Evolutionary conservation across 1,140 invertebrate species (phyloP).

Genomic region (Brachionus plicatilis): DNA sequence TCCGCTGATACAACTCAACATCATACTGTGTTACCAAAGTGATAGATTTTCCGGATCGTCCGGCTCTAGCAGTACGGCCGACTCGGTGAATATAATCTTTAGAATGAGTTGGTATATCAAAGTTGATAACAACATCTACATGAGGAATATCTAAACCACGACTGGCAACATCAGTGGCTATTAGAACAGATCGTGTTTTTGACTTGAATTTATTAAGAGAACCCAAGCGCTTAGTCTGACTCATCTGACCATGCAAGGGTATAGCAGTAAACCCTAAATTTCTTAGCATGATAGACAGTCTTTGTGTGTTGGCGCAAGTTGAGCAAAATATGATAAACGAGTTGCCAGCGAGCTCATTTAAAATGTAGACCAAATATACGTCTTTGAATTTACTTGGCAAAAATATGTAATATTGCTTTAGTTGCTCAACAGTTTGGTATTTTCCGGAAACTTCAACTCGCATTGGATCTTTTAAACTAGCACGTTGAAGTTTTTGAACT

Average conservation of each 20-base stretch:
- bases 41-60: slow-evolving; percentile 66
- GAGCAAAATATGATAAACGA: slow-evolving; percentile 94
- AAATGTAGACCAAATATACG: slow-evolving; percentile 87
- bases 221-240: slow-evolving; percentile 75
- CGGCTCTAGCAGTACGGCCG: slow-evolving; percentile 89
- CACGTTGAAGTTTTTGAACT: slow-evolving; percentile 80
- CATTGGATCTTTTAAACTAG: slow-evolving; percentile 79
- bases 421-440: slow-evolving; percentile 93
- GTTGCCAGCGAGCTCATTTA: slow-evolving; percentile 91
- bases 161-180: slow-evolving; percentile 96
- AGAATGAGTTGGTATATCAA: slow-evolving; percentile 89
- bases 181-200: slow-evolving; percentile 76
- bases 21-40: slow-evolving; percentile 79
- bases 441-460: slow-evolving; percentile 92
- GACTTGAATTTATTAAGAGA: slow-evolving; percentile 86
- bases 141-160: slow-evolving; percentile 96
- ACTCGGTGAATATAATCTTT: slow-evolving; percentile 96
- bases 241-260: slow-evolving; percentile 94
- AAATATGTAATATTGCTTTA: slow-evolving; percentile 91
- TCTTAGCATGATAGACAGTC: slow-evolving; percentile 77
- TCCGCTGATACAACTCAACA: slow-evolving; percentile 91
- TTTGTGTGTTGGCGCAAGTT: slow-evolving; percentile 84
- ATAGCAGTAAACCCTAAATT: slow-evolving; percentile 82
- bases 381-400: slow-evolving; percentile 96
- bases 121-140: slow-evolving; percentile 94